A percentile compares a stretch with the other conserved stretches of the same genome.
phyloP scores from a whole-genome alignment of 2,797 vertebrate genomes.

The Poeciliopsis presidionis region DNA sequence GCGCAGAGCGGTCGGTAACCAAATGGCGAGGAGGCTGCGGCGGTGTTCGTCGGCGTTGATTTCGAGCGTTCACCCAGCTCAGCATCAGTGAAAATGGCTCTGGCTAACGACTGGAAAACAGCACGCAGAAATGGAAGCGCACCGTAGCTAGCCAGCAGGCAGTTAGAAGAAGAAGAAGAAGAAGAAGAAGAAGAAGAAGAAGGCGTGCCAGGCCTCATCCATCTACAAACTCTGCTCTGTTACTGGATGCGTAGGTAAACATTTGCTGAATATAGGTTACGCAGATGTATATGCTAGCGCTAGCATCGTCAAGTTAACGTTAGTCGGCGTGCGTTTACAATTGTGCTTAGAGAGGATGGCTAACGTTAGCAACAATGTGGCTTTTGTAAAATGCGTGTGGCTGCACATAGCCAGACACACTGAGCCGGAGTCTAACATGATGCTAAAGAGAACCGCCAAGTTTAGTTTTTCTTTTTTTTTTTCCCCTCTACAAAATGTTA shows the following conservation, averaged over 20 bases:
- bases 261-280: slow-evolving; percentile 49
- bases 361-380: slow-evolving; percentile 66
- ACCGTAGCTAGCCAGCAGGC: slow-evolving; percentile 65
- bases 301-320: slow-evolving; percentile 29
- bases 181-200: slow-evolving; percentile 28
- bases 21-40: slow-evolving; percentile 48
- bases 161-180: slow-evolving; percentile 52
- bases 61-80: slow-evolving; percentile 62
- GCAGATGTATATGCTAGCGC: slow-evolving; percentile 40
- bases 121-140: slow-evolving; percentile 82
- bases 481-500: slow-evolving; percentile 37
- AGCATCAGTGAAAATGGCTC: slow-evolving; percentile 80
- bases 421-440: slow-evolving; percentile 45
- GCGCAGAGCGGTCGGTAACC: slow-evolving; percentile 12
- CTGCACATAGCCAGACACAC: slow-evolving; percentile 46
- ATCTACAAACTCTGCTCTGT: slow-evolving; percentile 66
- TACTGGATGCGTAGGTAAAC: slow-evolving; percentile 80
- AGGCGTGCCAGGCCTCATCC: slow-evolving; percentile 84
- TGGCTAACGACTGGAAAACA: slow-evolving; percentile 82
- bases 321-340: slow-evolving; percentile 30
- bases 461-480: slow-evolving; percentile 37
- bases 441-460: slow-evolving; percentile 52
- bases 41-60: slow-evolving; percentile 29
- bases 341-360: slow-evolving; percentile 34
- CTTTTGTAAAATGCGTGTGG: slow-evolving; percentile 44